A percentile compares a stretch with the other conserved stretches of the same genome.
These are phyloP conservation scores for Platysternon megacephalum DNA, from an alignment of 2,113 vertebrate genomes.

Conservation along the genomic window DNA sequence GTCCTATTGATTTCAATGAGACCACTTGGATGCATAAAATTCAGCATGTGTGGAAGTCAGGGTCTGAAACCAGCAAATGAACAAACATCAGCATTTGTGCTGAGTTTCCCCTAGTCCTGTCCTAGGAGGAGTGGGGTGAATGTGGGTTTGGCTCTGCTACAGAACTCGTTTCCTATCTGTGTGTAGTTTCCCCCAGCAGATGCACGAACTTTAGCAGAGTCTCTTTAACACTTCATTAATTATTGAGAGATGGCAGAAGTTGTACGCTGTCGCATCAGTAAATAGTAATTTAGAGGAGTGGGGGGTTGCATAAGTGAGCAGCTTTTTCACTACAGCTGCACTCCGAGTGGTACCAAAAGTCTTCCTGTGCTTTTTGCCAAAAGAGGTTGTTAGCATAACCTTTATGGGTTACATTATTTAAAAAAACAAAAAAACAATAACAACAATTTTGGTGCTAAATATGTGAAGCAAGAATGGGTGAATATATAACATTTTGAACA, in stretches of 20 bases:
- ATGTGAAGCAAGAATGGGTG: neutral
- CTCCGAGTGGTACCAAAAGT: neutral
- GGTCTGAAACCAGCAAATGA: neutral
- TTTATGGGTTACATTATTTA: neutral
- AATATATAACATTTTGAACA: neutral
- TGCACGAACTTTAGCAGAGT: neutral
- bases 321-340: conserved; percentile 51
- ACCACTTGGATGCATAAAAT: neutral
- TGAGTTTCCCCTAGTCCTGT: neutral
- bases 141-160: conserved; percentile 33
- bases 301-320: conserved; percentile 2
- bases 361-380: conserved; percentile 27
- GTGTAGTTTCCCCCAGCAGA: conserved; percentile 45
- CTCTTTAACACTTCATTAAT: conserved; percentile 70
- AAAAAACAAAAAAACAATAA: neutral
- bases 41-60: accelerated
- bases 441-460: neutral
- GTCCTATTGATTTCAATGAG: neutral
- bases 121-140: neutral
- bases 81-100: neutral
- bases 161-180: neutral
- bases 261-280: conserved; percentile 42
- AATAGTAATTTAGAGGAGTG: conserved; percentile 49
- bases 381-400: neutral
- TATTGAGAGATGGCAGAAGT: conserved; percentile 48